Conservation (phyloP, 2,113 vertebrate genomes). For the Calyptommatus sinebrachiatus region DNA sequence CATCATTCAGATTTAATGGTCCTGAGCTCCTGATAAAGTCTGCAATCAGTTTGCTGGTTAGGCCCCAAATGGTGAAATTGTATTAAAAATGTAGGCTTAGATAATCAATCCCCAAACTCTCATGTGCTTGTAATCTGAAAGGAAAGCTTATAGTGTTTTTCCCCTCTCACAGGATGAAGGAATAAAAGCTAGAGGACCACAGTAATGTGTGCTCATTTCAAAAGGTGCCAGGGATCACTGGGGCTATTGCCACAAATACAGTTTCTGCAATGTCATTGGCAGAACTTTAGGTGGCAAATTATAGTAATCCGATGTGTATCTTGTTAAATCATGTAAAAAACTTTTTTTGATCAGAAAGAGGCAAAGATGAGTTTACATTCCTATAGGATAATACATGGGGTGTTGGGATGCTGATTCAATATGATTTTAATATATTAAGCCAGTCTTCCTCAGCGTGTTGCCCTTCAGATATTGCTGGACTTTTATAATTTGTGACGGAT, state of each 20-base stretch:
- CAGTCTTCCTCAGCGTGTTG: too few species aligned
- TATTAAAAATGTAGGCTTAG: neutral
- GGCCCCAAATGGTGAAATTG: neutral
- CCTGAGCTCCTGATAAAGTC: neutral
- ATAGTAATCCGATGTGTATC: neutral
- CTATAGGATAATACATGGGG: neutral
- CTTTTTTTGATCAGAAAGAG: neutral
- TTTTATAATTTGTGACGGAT: too few species aligned
- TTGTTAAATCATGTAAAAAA: neutral
- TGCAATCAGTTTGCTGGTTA: neutral
- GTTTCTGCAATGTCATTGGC: neutral
- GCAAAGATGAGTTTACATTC: neutral
- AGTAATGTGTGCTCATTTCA: neutral
- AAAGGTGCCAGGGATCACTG: constrained; percentile 24
- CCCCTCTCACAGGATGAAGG: too few species aligned
- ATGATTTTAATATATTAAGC: neutral
- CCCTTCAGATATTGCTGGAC: too few species aligned
- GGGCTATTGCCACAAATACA: constrained; percentile 1
- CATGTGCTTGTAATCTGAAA: neutral
- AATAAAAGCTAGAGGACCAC: fast-evolving
- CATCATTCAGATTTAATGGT: constrained; percentile 18
- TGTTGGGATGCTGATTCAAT: constrained; percentile 5
- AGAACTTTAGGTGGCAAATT: neutral
- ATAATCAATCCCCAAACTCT: neutral
- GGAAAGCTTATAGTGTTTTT: neutral